A percentile compares a stretch with the other conserved stretches of the same genome.
These are phyloP conservation scores for Todiramphus chloris DNA, from an alignment of 2,113 vertebrate genomes.

Conservation along the genomic window DNA sequence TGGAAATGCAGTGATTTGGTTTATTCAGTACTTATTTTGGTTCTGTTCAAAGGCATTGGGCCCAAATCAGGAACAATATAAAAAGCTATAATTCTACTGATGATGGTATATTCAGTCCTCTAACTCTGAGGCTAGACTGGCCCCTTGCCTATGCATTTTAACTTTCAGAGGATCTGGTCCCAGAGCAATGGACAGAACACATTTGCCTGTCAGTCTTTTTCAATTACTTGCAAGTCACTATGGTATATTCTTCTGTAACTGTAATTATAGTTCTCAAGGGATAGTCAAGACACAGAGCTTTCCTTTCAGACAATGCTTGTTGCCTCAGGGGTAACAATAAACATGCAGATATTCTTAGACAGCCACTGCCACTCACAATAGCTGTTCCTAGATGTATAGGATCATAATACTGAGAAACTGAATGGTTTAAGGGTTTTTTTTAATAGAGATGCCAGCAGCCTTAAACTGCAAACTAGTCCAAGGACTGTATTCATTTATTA, in stretches of 20 bases:
- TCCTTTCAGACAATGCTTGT: constrained; percentile 44
- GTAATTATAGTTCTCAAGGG: constrained; percentile 51
- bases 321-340: constrained; percentile 45
- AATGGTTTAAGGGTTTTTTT: not conserved
- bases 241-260: constrained; percentile 29
- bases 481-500: constrained; percentile 29
- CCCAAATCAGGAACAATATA: constrained; percentile 9
- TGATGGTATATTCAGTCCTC: not conserved
- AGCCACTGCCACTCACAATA: constrained; percentile 37
- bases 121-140: constrained; percentile 13
- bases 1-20: not conserved
- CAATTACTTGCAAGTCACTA: constrained; percentile 12
- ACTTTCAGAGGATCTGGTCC: constrained; percentile 29
- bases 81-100: not conserved
- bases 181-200: constrained; percentile 35
- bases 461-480: constrained; percentile 27
- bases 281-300: constrained; percentile 40
- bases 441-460: not conserved
- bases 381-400: constrained; percentile 31
- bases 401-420: not conserved
- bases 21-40: not conserved
- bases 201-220: constrained; percentile 37
- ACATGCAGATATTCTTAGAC: constrained; percentile 52
- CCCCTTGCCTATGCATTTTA: not conserved
- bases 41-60: constrained; percentile 1